Base-by-base conservation (phyloP, 1,140 invertebrate genomes). In the Melipona quadrifasciata region DNA sequence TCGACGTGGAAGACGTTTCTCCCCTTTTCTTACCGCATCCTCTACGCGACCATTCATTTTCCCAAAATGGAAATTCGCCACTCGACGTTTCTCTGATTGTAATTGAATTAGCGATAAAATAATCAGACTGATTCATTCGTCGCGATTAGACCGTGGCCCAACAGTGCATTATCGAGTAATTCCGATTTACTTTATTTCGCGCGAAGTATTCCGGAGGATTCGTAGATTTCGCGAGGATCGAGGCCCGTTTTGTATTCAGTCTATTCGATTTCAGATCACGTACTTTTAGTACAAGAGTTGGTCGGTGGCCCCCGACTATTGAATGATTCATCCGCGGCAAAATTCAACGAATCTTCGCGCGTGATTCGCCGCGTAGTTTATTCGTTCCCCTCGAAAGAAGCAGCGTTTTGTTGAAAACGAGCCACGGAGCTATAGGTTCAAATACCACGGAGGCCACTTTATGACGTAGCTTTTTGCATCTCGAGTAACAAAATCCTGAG, bases 301-400 rank as follows among this genome's bases (percentile, higher is more conserved):
- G 74, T 64, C 61, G 61, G 58, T 47, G 17, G 2, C 58, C 57
- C 24, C 24, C 39, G 39, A 58, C 74, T 58, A 65, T 64, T 77
- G 57, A 77, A 77, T 77, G 74, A 77, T 77, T 77, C 74, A 77
- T 77, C 74, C 31, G 24, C 27, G 24, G 51, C 24, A n/a, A 61
- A 57, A 64, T 65, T 77, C 74, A 47, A 64, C 31, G 74, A 77
- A 77, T 61, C 74, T 65, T 47, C n/a, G 31, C 34, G 21, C 24
- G 17, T 47, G 34, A 6, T 39, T 61, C 21, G 16, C 19, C 31
- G 74, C 47, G 27, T 27, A n/a, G 47, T 77, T 77, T 64, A 77
- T 65, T 10, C 34, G 11, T 64, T 55, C 8, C 72, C 19, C 39
- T 24, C 57, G 34, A 47, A 47, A 39, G 58, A 21, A 64, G 51